A percentile compares a stretch with the other conserved stretches of the same genome.
These are phyloP conservation scores for Neogobius melanostomus DNA, from an alignment of 2,113 vertebrate species.

Conservation along the genomic window DNA sequence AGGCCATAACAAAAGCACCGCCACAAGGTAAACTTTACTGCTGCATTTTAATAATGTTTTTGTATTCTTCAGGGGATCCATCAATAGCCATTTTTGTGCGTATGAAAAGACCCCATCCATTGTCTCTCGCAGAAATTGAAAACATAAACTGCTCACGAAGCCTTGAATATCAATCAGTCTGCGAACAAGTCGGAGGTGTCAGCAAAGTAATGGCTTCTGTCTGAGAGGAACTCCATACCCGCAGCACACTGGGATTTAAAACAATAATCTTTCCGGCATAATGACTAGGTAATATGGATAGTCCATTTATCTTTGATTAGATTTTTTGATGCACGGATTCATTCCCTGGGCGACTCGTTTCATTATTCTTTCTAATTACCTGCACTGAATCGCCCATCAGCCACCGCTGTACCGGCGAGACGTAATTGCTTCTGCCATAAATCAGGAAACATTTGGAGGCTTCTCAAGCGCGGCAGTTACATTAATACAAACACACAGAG, in stretches of 20 bases:
- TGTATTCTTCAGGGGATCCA: constrained; percentile 34
- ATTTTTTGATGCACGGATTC: constrained; percentile 71
- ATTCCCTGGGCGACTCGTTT: constrained; percentile 66
- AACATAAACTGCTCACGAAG: constrained; percentile 47
- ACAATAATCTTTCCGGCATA: constrained; percentile 68
- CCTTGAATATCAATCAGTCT: constrained; percentile 61
- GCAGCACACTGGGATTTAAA: constrained; percentile 61
- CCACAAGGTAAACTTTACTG: constrained; percentile 13
- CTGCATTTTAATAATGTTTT: constrained; percentile 37
- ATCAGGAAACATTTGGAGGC: constrained; percentile 67
- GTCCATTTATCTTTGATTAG: constrained; percentile 75
- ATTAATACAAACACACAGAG: constrained; percentile 58
- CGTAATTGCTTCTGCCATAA: constrained; percentile 74
- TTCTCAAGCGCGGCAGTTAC: constrained; percentile 45
- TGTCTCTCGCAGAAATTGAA: constrained; percentile 50
- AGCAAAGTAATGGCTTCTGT: constrained; percentile 61
- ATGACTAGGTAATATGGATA: constrained; percentile 67
- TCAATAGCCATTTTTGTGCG: constrained; percentile 41
- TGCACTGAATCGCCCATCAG: constrained; percentile 68
- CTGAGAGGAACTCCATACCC: constrained; percentile 50
- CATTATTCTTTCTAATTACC: constrained; percentile 80
- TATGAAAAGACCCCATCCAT: constrained; percentile 24
- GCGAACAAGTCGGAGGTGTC: constrained; percentile 56
- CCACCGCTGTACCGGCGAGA: constrained; percentile 57
- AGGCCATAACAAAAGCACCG: not conserved